These are phyloP conservation scores for Megalonaias nervosa DNA, from an alignment of 1,140 invertebrate species.

Conservation along the genomic window DNA sequence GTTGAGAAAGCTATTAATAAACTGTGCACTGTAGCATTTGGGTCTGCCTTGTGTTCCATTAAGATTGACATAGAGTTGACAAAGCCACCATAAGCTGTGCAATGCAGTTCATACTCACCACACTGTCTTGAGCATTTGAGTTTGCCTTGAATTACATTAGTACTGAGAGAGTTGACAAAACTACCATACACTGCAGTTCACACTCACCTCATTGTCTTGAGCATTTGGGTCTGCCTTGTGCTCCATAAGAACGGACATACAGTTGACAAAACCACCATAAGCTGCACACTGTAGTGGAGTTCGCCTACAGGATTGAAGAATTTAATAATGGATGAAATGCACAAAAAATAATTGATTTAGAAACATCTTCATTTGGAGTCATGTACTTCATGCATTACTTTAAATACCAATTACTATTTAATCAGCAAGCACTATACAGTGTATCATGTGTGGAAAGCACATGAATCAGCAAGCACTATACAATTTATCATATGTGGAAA, in stretches of 20 bases:
- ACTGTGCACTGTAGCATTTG: constrained; percentile 15
- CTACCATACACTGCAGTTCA: constrained; percentile 68
- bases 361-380: too few species aligned
- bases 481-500: too few species aligned
- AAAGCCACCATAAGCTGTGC: constrained; percentile 70
- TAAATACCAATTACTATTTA: too few species aligned
- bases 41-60: constrained; percentile 68
- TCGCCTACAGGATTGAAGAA: constrained; percentile 50
- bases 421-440: too few species aligned
- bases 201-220: constrained; percentile 69
- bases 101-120: constrained; percentile 68
- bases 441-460: too few species aligned
- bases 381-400: too few species aligned
- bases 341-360: too few species aligned
- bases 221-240: constrained; percentile 67
- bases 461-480: too few species aligned
- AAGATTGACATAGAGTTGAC: constrained; percentile 72
- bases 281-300: constrained; percentile 71
- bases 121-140: constrained; percentile 67
- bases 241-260: constrained; percentile 71
- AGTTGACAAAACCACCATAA: constrained; percentile 71
- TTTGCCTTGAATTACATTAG: constrained; percentile 70
- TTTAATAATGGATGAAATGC: too few species aligned
- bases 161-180: constrained; percentile 71
- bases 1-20: too few species aligned